phyloP scores from a whole-genome alignment of 2,888 invertebrate genomes.

The Drosophila paramelanica region DNA sequence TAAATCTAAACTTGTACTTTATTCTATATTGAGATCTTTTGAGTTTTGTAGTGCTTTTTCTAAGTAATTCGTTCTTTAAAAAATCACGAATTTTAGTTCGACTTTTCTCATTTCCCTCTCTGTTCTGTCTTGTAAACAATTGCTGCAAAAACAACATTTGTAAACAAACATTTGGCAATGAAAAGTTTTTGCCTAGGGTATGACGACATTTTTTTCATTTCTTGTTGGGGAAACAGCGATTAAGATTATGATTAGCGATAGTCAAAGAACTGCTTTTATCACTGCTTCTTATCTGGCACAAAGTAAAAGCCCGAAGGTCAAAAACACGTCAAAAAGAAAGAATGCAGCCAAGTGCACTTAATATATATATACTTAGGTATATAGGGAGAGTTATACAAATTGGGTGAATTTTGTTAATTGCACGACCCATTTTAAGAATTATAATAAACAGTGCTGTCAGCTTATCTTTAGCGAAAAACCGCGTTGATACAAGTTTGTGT shows the following conservation, averaged over 20 bases:
- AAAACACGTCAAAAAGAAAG: neutral
- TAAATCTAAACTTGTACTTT: no score
- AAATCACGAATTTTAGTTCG: no score
- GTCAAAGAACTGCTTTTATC: conserved; percentile 5
- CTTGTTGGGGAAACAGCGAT: neutral
- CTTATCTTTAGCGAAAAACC: conserved; percentile 7
- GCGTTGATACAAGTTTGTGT: neutral
- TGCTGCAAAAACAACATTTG: no score
- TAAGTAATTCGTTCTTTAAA: no score
- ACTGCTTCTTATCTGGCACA: conserved; percentile 6
- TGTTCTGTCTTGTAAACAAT: no score
- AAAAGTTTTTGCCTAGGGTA: no score
- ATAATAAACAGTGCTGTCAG: neutral
- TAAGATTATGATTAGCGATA: conserved; percentile 26
- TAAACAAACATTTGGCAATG: no score
- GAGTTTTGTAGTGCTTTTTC: no score
- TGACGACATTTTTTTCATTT: neutral
- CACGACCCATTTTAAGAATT: conserved; percentile 8
- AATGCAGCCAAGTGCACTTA: neutral
- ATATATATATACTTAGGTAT: no score
- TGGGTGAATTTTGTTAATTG: neutral
- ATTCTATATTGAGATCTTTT: no score
- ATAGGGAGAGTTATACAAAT: neutral
- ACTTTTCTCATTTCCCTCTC: no score
- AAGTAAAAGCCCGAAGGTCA: neutral